phyloP scores from a whole-genome alignment of 2,113 vertebrate species.

The Illadopsis cleaveri region DNA sequence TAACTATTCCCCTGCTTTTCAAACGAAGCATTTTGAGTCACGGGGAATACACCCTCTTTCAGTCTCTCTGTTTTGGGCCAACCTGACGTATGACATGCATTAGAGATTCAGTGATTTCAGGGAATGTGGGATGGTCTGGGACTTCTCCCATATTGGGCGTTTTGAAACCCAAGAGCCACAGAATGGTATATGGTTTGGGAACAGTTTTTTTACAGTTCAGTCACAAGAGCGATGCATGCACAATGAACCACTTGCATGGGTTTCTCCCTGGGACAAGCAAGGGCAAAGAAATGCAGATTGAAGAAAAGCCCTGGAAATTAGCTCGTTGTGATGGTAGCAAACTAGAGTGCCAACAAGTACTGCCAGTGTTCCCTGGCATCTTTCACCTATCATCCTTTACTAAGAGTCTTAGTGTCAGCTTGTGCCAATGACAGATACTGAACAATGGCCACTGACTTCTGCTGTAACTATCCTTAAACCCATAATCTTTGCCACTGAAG shows the following conservation, averaged over 20 bases:
- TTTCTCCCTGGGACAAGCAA: not conserved
- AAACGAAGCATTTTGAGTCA: not conserved
- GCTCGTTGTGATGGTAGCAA: accelerated
- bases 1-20: not conserved
- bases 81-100: not conserved
- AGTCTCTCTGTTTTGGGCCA: not conserved
- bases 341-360: not conserved
- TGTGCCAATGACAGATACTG: not conserved
- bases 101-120: not conserved
- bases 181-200: not conserved
- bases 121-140: not conserved
- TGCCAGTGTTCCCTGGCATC: not conserved
- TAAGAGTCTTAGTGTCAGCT: not conserved
- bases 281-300: not conserved
- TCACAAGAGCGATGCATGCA: not conserved
- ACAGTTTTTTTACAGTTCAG: not conserved
- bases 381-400: not conserved
- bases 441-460: not conserved
- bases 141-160: not conserved
- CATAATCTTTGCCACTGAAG: not conserved
- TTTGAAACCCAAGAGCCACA: not conserved
- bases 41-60: not conserved
- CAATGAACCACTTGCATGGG: accelerated
- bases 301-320: not conserved
- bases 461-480: not conserved